A percentile compares a stretch with the other conserved stretches of the same genome.
phyloP scores from a whole-genome alignment of 2,113 vertebrate species.

The Bos javanicus region DNA sequence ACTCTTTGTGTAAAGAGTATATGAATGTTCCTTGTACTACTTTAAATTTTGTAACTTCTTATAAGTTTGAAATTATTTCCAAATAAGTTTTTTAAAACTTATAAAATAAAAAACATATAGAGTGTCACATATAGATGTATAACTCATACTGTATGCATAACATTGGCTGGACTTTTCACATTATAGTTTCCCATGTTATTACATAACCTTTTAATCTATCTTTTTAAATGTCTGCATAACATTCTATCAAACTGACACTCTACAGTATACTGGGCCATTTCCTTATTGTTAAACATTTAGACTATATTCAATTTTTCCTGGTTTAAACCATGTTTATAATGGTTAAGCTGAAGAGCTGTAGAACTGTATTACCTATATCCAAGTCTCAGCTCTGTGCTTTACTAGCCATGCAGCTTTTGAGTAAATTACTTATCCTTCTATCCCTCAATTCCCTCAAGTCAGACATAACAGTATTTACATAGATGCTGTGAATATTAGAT shows the following conservation, averaged over 20 bases:
- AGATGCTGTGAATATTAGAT: neutral
- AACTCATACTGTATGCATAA: neutral
- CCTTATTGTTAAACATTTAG: constrained; percentile 20
- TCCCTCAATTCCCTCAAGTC: neutral
- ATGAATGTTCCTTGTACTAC: neutral
- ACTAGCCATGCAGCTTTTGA: neutral
- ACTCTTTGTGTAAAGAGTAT: neutral
- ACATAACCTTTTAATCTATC: constrained; percentile 5
- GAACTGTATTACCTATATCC: neutral
- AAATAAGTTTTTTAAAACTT: constrained; percentile 10
- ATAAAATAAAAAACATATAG: neutral
- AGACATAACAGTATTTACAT: neutral
- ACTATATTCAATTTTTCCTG: neutral
- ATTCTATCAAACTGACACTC: neutral
- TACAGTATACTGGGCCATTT: neutral
- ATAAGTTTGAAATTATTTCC: constrained; percentile 7
- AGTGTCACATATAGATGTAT: neutral
- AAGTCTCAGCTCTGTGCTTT: neutral
- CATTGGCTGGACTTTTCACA: neutral
- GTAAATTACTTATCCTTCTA: neutral
- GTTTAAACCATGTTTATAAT: neutral
- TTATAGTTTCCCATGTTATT: neutral
- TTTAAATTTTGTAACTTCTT: neutral
- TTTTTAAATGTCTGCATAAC: neutral
- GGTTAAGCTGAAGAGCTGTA: neutral